Evolutionary conservation across 2,888 invertebrate species (phyloP).

Genomic region (Leptinotarsa haldemani): DNA sequence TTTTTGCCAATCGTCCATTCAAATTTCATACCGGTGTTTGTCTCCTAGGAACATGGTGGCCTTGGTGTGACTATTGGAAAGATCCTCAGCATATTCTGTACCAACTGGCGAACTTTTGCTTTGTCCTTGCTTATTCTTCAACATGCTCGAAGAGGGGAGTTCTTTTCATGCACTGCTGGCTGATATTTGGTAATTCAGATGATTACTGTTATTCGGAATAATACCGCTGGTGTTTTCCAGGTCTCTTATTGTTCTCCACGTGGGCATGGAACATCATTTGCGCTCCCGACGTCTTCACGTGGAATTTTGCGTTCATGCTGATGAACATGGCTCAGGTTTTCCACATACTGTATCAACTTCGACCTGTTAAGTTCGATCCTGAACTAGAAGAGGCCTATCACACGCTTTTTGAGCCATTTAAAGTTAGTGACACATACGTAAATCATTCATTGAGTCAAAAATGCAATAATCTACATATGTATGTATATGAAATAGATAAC

Average conservation of each 20-base stretch:
- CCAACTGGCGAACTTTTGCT: slow-evolving; percentile 82
- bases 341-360: slow-evolving; percentile 82
- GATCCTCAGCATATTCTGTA: slow-evolving; percentile 79
- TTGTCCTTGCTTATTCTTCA: slow-evolving; percentile 83
- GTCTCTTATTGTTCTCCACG: slow-evolving; percentile 82
- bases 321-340: slow-evolving; percentile 85
- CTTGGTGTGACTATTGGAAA: slow-evolving; percentile 80
- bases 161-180: slow-evolving; percentile 83
- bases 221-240: slow-evolving; percentile 64
- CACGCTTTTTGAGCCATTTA: slow-evolving; percentile 83
- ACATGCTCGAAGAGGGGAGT: slow-evolving; percentile 83
- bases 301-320: slow-evolving; percentile 87
- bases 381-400: slow-evolving; percentile 86
- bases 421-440: slow-evolving; percentile 66
- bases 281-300: slow-evolving; percentile 87
- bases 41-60: slow-evolving; percentile 72
- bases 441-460: too few species aligned
- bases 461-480: too few species aligned
- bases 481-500: too few species aligned
- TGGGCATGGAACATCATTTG: slow-evolving; percentile 94
- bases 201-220: neutral
- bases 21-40: neutral
- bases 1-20: too few species aligned
- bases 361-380: slow-evolving; percentile 85
- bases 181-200: slow-evolving; percentile 77